Percentiles rank a stretch among this genome's conserved stretches.
These are phyloP conservation scores for Rissa tridactyla DNA, from an alignment of 2,113 vertebrate genomes.

Conservation along the genomic window DNA sequence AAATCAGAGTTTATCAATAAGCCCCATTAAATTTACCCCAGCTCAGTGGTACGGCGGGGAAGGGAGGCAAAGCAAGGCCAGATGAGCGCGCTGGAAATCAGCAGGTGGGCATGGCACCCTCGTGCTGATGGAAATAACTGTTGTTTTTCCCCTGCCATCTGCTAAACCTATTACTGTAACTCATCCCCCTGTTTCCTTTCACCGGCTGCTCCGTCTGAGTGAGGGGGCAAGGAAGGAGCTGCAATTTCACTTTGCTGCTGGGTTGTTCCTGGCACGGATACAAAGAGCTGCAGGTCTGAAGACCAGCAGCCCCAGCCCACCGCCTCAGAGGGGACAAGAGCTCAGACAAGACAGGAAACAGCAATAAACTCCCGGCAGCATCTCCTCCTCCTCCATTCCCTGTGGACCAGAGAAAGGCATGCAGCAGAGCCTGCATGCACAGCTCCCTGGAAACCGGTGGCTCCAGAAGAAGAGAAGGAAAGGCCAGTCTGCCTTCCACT, in stretches of 20 bases:
- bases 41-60: background rate
- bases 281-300: slow-evolving; percentile 8
- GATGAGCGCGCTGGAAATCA: background rate
- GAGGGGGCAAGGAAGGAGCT: slow-evolving; percentile 26
- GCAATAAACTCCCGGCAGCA: background rate
- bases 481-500: background rate
- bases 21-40: background rate
- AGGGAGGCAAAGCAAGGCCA: background rate
- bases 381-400: background rate
- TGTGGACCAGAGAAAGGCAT: background rate
- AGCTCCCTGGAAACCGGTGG: background rate
- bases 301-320: background rate
- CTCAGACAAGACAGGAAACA: slow-evolving; percentile 62
- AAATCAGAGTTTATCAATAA: background rate
- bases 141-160: background rate
- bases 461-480: background rate
- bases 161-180: slow-evolving; percentile 26
- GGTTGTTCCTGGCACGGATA: slow-evolving; percentile 17
- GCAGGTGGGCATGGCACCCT: background rate
- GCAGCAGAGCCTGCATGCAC: background rate
- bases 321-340: slow-evolving; percentile 11
- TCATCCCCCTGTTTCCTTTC: background rate
- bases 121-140: background rate
- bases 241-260: slow-evolving; percentile 43
- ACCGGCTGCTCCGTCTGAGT: background rate